Percentiles rank a stretch among this genome's conserved stretches.
Evolutionary conservation across 2,888 invertebrate species (phyloP).

Genomic region (Diabrotica balteata): DNA sequence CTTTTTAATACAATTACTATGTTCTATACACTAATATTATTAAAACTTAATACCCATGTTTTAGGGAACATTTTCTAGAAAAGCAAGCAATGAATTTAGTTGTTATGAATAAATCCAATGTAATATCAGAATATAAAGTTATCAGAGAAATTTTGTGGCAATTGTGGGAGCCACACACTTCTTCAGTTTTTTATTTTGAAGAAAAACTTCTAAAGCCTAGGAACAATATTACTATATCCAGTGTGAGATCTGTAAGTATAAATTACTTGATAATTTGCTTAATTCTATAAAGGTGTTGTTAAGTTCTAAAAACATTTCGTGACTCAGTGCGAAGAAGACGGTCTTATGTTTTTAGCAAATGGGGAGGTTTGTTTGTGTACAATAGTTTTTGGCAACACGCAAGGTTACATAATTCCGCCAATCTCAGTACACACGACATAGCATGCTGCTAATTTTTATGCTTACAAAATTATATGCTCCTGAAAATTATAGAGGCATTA

Average conservation of each 20-base stretch:
- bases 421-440: no score
- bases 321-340: no score
- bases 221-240: slow-evolving; percentile 53
- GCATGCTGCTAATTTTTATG: no score
- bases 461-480: no score
- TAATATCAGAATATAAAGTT: slow-evolving; percentile 57
- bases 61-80: slow-evolving; percentile 52
- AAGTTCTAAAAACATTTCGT: no score
- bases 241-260: slow-evolving; percentile 51
- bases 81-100: slow-evolving; percentile 48
- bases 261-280: no score
- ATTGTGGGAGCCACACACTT: slow-evolving; percentile 50
- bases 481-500: no score
- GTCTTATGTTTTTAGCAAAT: no score
- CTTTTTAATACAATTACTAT: not conserved
- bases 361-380: no score
- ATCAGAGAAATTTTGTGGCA: slow-evolving; percentile 58
- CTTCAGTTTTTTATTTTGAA: slow-evolving; percentile 49
- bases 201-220: slow-evolving; percentile 49
- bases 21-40: slow-evolving; percentile 9
- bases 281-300: no score
- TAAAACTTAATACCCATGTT: slow-evolving; percentile 11
- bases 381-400: no score
- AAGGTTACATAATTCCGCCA: no score
- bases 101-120: slow-evolving; percentile 42